These are phyloP conservation scores for Oppia nitens DNA, from an alignment of 1,140 invertebrate genomes.

Conservation along the genomic window DNA sequence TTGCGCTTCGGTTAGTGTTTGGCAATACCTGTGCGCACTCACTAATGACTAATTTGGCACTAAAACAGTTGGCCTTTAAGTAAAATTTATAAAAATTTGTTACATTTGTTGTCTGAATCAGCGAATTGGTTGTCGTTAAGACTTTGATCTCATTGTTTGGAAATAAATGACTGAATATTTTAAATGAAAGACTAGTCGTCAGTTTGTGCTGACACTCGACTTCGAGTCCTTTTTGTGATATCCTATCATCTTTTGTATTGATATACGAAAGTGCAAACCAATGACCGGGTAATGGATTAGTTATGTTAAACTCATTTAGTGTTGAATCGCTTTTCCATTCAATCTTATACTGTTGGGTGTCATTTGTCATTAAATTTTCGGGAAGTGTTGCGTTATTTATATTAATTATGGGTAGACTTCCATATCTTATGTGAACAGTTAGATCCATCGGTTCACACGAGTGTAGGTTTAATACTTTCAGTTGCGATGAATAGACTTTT, in stretches of 20 bases:
- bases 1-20: not conserved
- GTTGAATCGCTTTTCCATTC: conserved; percentile 14
- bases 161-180: not conserved
- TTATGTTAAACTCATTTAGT: conserved; percentile 16
- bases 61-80: not conserved
- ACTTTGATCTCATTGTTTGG: not conserved
- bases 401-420: conserved; percentile 54
- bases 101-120: not conserved
- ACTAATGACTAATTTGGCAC: conserved; percentile 5
- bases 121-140: not conserved
- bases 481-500: too few relatives aligned
- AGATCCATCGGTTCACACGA: conserved; percentile 10
- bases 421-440: conserved; percentile 35
- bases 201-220: conserved; percentile 7
- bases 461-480: not conserved
- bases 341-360: conserved; percentile 16
- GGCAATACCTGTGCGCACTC: not conserved
- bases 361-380: conserved; percentile 34
- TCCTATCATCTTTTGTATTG: conserved; percentile 4
- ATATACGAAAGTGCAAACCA: conserved; percentile 50
- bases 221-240: conserved; percentile 8
- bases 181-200: conserved; percentile 1
- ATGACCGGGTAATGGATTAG: conserved; percentile 44
- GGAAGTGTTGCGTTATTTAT: conserved; percentile 51
- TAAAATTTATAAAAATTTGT: conserved; percentile 9